Percentiles rank a stretch among this genome's conserved stretches.
Evolutionary conservation across 2,113 vertebrate genomes (phyloP).

Genomic region (Leucoraja erinaceus): DNA sequence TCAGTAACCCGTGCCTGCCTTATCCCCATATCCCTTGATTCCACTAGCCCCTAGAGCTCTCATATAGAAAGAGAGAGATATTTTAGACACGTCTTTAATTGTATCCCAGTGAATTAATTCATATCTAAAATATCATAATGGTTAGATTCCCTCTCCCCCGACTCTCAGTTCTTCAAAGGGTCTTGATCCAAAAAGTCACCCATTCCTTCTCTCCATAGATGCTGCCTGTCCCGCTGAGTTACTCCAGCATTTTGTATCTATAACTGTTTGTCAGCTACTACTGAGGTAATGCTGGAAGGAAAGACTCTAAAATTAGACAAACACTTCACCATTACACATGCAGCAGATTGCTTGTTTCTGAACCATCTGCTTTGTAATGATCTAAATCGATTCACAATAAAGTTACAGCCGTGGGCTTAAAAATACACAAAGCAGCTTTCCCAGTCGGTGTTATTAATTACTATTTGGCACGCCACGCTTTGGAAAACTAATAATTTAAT

Average conservation of each 20-base stretch:
- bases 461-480: background rate
- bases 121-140: background rate
- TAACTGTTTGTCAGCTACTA: too few species aligned
- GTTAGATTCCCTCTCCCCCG: background rate
- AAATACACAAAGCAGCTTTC: background rate
- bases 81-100: too few species aligned
- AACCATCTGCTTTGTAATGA: background rate
- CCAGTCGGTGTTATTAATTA: background rate
- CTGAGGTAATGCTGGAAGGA: background rate
- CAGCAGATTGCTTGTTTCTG: slow-evolving; percentile 11
- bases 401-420: slow-evolving; percentile 14
- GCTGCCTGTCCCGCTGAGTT: too few species aligned
- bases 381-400: background rate
- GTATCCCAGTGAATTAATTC: too few species aligned
- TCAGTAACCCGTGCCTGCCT: too few species aligned
- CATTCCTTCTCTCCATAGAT: too few species aligned
- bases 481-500: background rate
- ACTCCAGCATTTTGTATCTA: too few species aligned
- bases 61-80: too few species aligned
- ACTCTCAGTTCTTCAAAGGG: too few species aligned
- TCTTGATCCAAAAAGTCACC: too few species aligned
- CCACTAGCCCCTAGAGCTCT: too few species aligned
- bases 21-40: too few species aligned
- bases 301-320: background rate
- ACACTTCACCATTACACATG: background rate